Percentiles rank a stretch among this genome's conserved stretches.
phyloP scores from a whole-genome alignment of 2,797 vertebrate species.

The Lagodon rhomboides region DNA sequence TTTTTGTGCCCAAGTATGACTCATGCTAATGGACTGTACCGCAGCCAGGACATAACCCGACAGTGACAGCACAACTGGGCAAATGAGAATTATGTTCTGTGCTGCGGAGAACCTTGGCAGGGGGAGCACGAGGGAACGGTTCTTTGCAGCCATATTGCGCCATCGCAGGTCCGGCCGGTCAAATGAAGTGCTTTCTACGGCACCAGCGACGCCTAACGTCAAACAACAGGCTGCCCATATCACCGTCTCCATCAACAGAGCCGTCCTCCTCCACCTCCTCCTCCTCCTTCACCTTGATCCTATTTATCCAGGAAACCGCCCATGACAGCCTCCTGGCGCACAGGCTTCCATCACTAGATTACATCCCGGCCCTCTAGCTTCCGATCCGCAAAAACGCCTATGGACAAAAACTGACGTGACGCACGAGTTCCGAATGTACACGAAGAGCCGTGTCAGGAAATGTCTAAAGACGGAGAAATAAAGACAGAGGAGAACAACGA shows the following conservation, averaged over 20 bases:
- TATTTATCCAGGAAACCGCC: conserved; percentile 83
- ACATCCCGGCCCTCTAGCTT: conserved; percentile 46
- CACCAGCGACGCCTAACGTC: conserved; percentile 50
- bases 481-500: conserved; percentile 51
- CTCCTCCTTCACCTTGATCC: conserved; percentile 81
- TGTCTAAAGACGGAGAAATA: conserved; percentile 74
- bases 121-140: conserved; percentile 11
- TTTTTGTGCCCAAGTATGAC: conserved; percentile 25
- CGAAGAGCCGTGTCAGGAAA: conserved; percentile 75
- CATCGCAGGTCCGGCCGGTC: neutral
- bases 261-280: conserved; percentile 50
- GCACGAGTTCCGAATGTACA: conserved; percentile 57
- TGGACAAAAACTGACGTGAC: conserved; percentile 28
- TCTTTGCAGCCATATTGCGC: conserved; percentile 6
- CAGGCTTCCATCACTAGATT: conserved; percentile 69
- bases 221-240: conserved; percentile 43
- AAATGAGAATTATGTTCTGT: conserved; percentile 13
- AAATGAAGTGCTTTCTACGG: conserved; percentile 33
- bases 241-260: conserved; percentile 50
- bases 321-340: conserved; percentile 63
- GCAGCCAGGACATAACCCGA: conserved; percentile 2
- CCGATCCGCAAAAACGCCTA: conserved; percentile 24
- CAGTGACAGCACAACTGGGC: conserved; percentile 7
- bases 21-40: conserved; percentile 24
- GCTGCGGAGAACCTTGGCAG: conserved; percentile 22